Conservation (phyloP, 2,888 invertebrate species). For the Brachynemurus nebulosus region DNA sequence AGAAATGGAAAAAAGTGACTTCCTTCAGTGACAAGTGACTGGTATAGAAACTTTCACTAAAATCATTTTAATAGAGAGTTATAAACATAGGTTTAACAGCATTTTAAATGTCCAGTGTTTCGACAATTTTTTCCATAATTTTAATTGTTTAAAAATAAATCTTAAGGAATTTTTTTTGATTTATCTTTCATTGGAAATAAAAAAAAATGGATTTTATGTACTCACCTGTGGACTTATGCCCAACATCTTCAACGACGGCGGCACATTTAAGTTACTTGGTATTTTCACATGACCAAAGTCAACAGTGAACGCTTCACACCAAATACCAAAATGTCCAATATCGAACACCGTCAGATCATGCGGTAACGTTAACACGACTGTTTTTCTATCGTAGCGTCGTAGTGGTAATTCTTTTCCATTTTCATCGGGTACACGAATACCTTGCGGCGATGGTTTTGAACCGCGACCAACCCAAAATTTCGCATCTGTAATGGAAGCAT, state of each 20-base stretch:
- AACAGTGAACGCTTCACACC: slow-evolving; percentile 88
- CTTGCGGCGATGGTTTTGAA: slow-evolving; percentile 64
- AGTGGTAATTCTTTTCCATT: slow-evolving; percentile 74
- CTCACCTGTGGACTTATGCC: slow-evolving; percentile 89
- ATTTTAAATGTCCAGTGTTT: neutral
- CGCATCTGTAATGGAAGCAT: slow-evolving; percentile 76
- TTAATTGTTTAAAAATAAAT: too few relatives aligned
- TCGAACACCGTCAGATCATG: slow-evolving; percentile 82
- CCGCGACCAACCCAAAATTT: slow-evolving; percentile 90
- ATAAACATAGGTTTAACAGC: too few relatives aligned
- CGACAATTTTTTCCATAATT: neutral
- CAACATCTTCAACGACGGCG: slow-evolving; percentile 84
- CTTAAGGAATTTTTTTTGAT: too few relatives aligned
- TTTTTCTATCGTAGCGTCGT: slow-evolving; percentile 69
- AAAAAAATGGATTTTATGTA: neutral
- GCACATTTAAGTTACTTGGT: slow-evolving; percentile 63
- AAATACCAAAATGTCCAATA: slow-evolving; percentile 83
- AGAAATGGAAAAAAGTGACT: too few relatives aligned
- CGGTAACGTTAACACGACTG: slow-evolving; percentile 78
- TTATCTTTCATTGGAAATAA: too few relatives aligned
- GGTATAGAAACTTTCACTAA: too few relatives aligned
- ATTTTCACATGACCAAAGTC: slow-evolving; percentile 80
- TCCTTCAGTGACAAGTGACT: too few relatives aligned
- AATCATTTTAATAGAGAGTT: too few relatives aligned
- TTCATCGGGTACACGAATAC: slow-evolving; percentile 78